Evolutionary conservation across 2,888 invertebrate genomes (phyloP).

Genomic region (Epinotia bilunana): DNA sequence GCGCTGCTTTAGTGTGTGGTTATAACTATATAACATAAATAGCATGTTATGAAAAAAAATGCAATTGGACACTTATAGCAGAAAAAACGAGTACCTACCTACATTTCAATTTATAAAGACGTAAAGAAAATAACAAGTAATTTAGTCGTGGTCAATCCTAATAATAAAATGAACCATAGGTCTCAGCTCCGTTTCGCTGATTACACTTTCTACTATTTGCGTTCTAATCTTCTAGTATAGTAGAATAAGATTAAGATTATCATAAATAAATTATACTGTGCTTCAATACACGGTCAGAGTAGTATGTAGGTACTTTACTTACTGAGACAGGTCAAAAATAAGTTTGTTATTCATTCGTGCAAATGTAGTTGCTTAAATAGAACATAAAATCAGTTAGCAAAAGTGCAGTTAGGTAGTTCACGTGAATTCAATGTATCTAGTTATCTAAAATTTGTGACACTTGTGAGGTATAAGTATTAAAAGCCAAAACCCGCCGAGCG

Average conservation of each 20-base stretch:
- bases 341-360: neutral
- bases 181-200: slow-evolving; percentile 39
- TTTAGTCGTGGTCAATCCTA: slow-evolving; percentile 3
- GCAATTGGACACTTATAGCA: no score
- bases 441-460: neutral
- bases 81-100: neutral
- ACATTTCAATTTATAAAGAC: neutral
- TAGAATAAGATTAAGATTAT: slow-evolving; percentile 27
- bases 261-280: slow-evolving; percentile 8
- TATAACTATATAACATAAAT: no score
- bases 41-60: no score
- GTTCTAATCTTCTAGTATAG: slow-evolving; percentile 28
- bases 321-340: neutral
- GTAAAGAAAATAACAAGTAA: slow-evolving; percentile 1
- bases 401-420: neutral
- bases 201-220: slow-evolving; percentile 41
- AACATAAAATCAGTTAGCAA: neutral
- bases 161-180: slow-evolving; percentile 38
- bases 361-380: neutral
- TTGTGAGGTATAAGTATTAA: neutral
- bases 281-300: slow-evolving; percentile 17
- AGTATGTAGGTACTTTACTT: neutral
- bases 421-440: neutral
- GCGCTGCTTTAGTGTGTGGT: no score
- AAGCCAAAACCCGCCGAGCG: no score